Percentiles rank a stretch among this genome's conserved stretches.
These are phyloP conservation scores for Epizoanthus scotinus DNA, from an alignment of 92 coral and sea anemone species.

Conservation along the genomic window DNA sequence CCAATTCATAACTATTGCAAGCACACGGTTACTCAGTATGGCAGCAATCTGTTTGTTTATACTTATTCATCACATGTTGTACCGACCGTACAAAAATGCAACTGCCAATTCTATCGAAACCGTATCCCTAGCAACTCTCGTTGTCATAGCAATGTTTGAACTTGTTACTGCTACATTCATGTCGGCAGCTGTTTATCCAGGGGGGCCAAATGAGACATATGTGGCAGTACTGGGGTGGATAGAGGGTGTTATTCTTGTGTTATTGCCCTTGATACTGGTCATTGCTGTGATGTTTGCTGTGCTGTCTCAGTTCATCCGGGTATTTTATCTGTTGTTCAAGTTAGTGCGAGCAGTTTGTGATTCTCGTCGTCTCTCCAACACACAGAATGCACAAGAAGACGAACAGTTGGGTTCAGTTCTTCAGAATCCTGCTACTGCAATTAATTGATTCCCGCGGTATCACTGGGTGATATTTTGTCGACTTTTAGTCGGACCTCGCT, in stretches of 20 bases:
- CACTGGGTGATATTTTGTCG: too few relatives aligned
- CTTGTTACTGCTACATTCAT: conserved; percentile 52
- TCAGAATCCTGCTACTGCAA: too few relatives aligned
- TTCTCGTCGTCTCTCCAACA: too few relatives aligned
- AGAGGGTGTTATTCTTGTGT: conserved; percentile 13
- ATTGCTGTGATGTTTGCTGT: conserved; percentile 36
- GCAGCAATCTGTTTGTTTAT: conserved; percentile 36
- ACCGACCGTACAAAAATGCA: conserved; percentile 33
- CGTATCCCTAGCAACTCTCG: conserved; percentile 20
- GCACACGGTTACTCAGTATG: conserved; percentile 30
- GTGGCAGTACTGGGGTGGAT: conserved; percentile 32
- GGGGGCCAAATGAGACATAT: conserved; percentile 45
- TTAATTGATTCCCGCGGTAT: too few relatives aligned
- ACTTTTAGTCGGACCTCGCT: too few relatives aligned
- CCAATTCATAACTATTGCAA: background rate
- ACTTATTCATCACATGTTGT: conserved; percentile 40
- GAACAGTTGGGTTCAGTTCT: too few relatives aligned
- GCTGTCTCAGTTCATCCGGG: conserved; percentile 41
- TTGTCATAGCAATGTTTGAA: conserved; percentile 39
- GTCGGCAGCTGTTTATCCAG: conserved; percentile 33
- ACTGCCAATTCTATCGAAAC: conserved; percentile 40
- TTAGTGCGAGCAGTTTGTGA: too few relatives aligned
- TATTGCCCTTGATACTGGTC: conserved; percentile 39
- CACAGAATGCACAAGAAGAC: too few relatives aligned
- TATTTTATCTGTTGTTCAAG: conserved; percentile 5